These are phyloP conservation scores for Amphipyra tragopoginis DNA, from an alignment of 2,888 invertebrate species.

Conservation along the genomic window DNA sequence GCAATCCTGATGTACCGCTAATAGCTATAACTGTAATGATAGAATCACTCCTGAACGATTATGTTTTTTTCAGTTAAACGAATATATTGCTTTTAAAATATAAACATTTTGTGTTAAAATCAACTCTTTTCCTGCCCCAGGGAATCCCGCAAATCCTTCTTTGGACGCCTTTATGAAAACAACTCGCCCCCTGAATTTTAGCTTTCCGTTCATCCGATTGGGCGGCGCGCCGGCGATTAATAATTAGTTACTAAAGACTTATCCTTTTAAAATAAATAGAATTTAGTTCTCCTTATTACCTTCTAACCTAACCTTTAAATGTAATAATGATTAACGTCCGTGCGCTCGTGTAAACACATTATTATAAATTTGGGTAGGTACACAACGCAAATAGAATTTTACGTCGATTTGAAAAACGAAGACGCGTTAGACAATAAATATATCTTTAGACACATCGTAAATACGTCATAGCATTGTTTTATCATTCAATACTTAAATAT, in stretches of 20 bases:
- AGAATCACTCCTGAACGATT: too few species aligned
- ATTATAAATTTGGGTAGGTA: constrained; percentile 29
- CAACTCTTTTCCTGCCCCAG: constrained; percentile 16
- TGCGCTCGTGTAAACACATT: constrained; percentile 15
- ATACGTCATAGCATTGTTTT: constrained; percentile 30
- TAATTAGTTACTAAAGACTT: constrained; percentile 1
- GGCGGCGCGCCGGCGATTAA: constrained; percentile 8
- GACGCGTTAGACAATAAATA: constrained; percentile 36
- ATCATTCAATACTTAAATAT: constrained; percentile 23
- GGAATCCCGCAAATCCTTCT: constrained; percentile 8
- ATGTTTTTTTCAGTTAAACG: too few species aligned
- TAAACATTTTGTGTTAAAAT: constrained; percentile 7
- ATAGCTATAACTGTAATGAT: too few species aligned
- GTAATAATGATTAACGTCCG: constrained; percentile 8
- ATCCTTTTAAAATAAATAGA: constrained; percentile 2
- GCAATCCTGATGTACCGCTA: too few species aligned
- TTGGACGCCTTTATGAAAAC: constrained; percentile 9
- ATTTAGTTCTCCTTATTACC: not conserved
- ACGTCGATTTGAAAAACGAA: constrained; percentile 39
- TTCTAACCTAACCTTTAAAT: constrained; percentile 7
- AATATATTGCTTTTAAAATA: too few species aligned
- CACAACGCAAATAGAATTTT: constrained; percentile 34
- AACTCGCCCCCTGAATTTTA: constrained; percentile 8
- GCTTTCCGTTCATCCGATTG: constrained; percentile 30
- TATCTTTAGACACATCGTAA: constrained; percentile 28